Evolutionary conservation across 2,888 invertebrate genomes (phyloP).

Genomic region (Lydus trimaculatus): DNA sequence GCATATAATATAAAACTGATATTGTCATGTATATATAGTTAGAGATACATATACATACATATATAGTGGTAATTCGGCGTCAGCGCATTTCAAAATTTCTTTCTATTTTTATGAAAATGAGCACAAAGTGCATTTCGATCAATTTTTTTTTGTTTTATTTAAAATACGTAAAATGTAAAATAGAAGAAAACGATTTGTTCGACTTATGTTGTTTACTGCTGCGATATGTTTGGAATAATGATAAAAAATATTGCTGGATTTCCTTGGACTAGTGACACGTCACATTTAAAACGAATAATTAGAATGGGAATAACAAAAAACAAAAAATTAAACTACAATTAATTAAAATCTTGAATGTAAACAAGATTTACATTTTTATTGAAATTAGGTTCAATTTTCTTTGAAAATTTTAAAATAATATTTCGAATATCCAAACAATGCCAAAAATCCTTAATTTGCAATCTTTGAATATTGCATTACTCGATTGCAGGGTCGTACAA

Average conservation of each 20-base stretch:
- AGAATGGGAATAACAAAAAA: neutral
- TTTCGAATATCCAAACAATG: no score
- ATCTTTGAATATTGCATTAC: no score
- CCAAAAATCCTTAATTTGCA: no score
- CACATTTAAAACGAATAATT: neutral
- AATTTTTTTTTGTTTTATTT: no score
- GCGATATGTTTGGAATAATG: neutral
- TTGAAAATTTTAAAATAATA: no score
- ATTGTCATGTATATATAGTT: neutral
- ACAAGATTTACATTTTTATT: no score
- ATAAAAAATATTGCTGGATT: neutral
- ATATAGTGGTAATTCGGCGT: neutral
- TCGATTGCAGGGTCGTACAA: no score
- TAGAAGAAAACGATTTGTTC: neutral
- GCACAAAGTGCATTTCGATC: neutral
- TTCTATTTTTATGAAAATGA: neutral
- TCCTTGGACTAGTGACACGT: neutral
- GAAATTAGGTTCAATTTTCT: no score
- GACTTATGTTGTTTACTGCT: neutral
- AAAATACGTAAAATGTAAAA: neutral
- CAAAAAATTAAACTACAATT: neutral
- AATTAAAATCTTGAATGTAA: neutral
- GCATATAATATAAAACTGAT: slow-evolving; percentile 10
- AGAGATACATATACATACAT: neutral
- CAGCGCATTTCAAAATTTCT: slow-evolving; percentile 9